Conservation (phyloP, 2,113 vertebrate species). For the Harpagus bidentatus region DNA sequence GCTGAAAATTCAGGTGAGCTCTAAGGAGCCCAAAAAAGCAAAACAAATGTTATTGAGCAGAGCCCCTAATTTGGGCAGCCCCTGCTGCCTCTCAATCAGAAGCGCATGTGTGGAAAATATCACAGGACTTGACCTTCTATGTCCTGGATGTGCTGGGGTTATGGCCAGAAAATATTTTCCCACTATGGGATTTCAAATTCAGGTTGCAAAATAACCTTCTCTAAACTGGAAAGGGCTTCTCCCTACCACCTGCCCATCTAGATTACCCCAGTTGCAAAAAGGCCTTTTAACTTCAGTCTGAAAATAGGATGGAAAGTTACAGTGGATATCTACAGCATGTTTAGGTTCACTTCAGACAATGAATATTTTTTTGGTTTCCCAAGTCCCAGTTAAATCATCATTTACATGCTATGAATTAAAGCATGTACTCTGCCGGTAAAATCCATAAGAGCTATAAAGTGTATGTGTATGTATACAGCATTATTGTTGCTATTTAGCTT, state of each 20-base stretch:
- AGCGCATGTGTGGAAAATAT: background rate
- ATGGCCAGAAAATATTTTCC: background rate
- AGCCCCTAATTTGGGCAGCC: background rate
- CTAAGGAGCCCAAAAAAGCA: background rate
- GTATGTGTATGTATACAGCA: background rate
- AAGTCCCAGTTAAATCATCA: constrained; percentile 3
- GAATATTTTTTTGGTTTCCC: background rate
- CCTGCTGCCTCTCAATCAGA: background rate
- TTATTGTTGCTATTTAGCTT: background rate
- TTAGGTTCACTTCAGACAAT: constrained; percentile 9
- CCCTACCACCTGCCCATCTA: background rate
- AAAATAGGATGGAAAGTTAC: background rate
- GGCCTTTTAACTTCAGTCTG: background rate
- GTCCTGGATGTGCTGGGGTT: background rate
- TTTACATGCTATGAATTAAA: constrained; percentile 23
- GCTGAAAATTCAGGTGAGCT: background rate
- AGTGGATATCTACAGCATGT: background rate
- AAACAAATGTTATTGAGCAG: background rate
- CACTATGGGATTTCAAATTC: background rate
- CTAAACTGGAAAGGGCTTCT: background rate
- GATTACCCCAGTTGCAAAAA: background rate
- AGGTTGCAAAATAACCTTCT: background rate
- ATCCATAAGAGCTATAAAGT: background rate
- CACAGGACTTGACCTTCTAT: background rate
- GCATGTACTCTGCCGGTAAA: background rate